Evolutionary conservation across 2,888 invertebrate genomes (phyloP), one percentile per base, ranked within the genome.

Genomic region (Linyphia triangularis): DNA sequence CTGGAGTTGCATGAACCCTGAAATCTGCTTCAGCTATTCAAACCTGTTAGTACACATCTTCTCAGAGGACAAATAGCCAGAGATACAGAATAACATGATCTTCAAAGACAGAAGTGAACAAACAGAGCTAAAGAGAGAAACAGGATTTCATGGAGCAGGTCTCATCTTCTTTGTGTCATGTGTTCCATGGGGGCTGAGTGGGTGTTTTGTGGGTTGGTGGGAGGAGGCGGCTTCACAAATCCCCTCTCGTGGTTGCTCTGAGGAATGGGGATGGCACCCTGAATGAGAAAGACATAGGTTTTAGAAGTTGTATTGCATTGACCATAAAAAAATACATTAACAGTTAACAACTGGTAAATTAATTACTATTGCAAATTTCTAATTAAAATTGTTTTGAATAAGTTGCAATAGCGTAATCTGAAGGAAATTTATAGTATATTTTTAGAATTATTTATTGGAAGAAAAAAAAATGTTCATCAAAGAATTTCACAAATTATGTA

Each of bases 231-330:
- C 28, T 77, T 88, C 82, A 63, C 88, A 82, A 88, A 88, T 51
- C 77, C 83, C 83, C 81, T 81, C 28, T 82, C 65, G 5, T 59
- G 28, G 24, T 75, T 59, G 57, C 16, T 82, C 82, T 88, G 82
- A 59, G 88, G 88, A 83, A 88, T 88, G 9, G 88, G 77, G 22
- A 88, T 88, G 51, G 83, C 69, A 70, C 83, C 82, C 88, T 88
- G 33, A 6, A 85, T 57, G 19, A 43, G 13, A 69, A 22, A 13
- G 10, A 77, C 4, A 65, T 16, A 65, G 9, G 13, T 9, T 9
- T 9, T 1, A 28, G 2, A 28, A 22, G 26, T 28, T 26, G 9
- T 26, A 26, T 26, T 16, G 10, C 24, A 28, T 30, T 33, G 9
- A 33, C 4, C 5, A 33, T 6, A 33, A 4, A 6, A 33, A 6